Percentiles rank a stretch among this genome's conserved stretches.
Conservation (phyloP, 2,113 vertebrate species). For the Anarhynchus alexandrinus region DNA sequence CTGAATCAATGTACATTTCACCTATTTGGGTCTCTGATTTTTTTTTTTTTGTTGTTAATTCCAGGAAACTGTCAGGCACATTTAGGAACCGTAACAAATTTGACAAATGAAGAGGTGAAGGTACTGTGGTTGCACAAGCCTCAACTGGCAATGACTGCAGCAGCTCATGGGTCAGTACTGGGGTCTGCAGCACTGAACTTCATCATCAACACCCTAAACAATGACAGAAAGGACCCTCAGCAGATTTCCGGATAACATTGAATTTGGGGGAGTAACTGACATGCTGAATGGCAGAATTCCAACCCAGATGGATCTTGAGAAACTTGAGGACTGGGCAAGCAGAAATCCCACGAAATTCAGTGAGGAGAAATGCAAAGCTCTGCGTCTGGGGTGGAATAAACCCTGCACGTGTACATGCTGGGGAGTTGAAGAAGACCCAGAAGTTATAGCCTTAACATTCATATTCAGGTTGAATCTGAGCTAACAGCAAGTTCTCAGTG, state of each 20-base stretch:
- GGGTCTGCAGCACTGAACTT: neutral
- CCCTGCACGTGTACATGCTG: fast-evolving
- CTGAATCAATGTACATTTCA: conserved; percentile 12
- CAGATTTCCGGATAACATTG: neutral
- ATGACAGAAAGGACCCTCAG: neutral
- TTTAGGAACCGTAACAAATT: neutral
- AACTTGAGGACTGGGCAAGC: neutral
- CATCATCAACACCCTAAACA: neutral
- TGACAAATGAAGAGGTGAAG: neutral
- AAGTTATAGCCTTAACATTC: neutral
- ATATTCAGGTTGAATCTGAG: neutral
- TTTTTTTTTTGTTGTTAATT: neutral
- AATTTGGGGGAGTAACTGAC: neutral
- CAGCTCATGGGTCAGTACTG: neutral
- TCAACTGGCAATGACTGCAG: neutral
- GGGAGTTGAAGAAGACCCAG: neutral
- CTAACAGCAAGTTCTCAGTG: neutral
- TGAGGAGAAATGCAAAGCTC: neutral
- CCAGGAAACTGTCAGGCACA: neutral
- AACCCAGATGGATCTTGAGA: neutral
- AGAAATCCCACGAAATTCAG: neutral
- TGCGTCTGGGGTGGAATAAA: neutral
- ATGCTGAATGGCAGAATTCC: neutral
- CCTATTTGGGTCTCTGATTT: neutral
- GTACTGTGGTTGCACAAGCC: neutral